Evolutionary conservation across 2,113 vertebrate species (phyloP), one percentile per base, ranked within the genome.

Genomic region (Carassius carassius): DNA sequence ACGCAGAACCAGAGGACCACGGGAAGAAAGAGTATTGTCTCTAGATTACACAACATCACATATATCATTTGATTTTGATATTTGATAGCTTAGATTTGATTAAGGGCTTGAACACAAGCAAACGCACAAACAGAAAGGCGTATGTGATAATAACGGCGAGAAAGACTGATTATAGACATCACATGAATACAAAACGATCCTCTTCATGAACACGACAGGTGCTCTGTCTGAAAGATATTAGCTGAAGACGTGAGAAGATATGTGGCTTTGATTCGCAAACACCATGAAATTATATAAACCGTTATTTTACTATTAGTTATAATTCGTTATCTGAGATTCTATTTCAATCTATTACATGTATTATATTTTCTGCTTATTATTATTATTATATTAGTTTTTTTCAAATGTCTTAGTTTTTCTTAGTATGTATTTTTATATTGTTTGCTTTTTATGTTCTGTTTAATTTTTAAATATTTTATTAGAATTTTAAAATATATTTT

Each of bases 211-310:
- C 54, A 56, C 54, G 54, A 56, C 17, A 56, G 54, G 17, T 0
- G n/a, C n/a, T 87, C 85, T 78, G 65, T 84, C 91, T 85, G 81
- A 44, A 82, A 67, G 87, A 84, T 58, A 75, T 21, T 74, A 76
- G 19, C 54, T 58, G 19, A 58, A 58, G 54, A 56, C 17, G 5
- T 6, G 51, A 54, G 14, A 17, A 54, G 17, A 56, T 9, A 19
- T 56, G 0, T 1, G 51, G 6, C 54, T 58, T 21, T 58, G 19
- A 7, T 21, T 58, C 17, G 5, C 54, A 58, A 58, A 58, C 54
- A 58, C 54, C 54, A 56, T 2, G 5, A 56, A 56, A 56, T 56
- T 58, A 58, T 3, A 21, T 21, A 2, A 58, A 58, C 7, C 2
- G 2, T 19, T 19, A 56, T 56, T 56, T 56, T 56, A 56, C 17